These are phyloP conservation scores for Aporrectodea caliginosa DNA, from an alignment of 1,140 invertebrate genomes.

Conservation along the genomic window DNA sequence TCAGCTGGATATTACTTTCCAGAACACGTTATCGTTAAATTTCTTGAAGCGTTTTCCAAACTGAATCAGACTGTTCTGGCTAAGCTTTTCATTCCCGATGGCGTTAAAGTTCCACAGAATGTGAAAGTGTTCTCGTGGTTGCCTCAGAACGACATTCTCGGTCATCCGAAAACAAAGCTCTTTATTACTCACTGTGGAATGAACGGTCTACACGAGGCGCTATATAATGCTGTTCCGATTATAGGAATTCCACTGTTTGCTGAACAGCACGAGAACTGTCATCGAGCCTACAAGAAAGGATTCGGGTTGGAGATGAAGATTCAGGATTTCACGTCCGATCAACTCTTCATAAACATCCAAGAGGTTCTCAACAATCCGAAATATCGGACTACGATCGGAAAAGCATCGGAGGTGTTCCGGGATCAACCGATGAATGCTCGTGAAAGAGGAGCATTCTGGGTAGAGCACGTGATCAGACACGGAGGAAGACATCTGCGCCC, in stretches of 20 bases:
- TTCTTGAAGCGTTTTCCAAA: slow-evolving; percentile 56
- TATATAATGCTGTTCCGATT: slow-evolving; percentile 39
- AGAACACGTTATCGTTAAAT: slow-evolving; percentile 37
- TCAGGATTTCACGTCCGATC: slow-evolving; percentile 14
- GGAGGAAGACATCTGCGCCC: slow-evolving; percentile 94
- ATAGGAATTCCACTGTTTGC: slow-evolving; percentile 43
- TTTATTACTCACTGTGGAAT: slow-evolving; percentile 44
- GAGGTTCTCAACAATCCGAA: slow-evolving; percentile 33
- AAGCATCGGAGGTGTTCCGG: slow-evolving; percentile 38
- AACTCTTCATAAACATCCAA: slow-evolving; percentile 9
- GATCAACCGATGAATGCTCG: slow-evolving; percentile 33
- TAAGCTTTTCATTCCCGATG: slow-evolving; percentile 53
- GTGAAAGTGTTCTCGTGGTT: slow-evolving; percentile 66
- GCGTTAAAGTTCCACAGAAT: slow-evolving; percentile 56
- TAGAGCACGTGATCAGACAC: slow-evolving; percentile 42
- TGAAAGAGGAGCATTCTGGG: slow-evolving; percentile 38
- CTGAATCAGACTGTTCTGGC: slow-evolving; percentile 58
- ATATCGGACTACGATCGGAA: slow-evolving; percentile 37
- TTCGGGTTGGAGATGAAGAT: slow-evolving; percentile 25
- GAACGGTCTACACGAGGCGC: slow-evolving; percentile 38
- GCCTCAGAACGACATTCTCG: slow-evolving; percentile 60
- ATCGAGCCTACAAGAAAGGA: slow-evolving; percentile 44
- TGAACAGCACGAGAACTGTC: slow-evolving; percentile 47
- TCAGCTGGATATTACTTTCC: slow-evolving; percentile 19
- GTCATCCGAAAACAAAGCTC: slow-evolving; percentile 36